Base-by-base conservation (phyloP, 2,113 vertebrate genomes). In the Pterocles gutturalis region DNA sequence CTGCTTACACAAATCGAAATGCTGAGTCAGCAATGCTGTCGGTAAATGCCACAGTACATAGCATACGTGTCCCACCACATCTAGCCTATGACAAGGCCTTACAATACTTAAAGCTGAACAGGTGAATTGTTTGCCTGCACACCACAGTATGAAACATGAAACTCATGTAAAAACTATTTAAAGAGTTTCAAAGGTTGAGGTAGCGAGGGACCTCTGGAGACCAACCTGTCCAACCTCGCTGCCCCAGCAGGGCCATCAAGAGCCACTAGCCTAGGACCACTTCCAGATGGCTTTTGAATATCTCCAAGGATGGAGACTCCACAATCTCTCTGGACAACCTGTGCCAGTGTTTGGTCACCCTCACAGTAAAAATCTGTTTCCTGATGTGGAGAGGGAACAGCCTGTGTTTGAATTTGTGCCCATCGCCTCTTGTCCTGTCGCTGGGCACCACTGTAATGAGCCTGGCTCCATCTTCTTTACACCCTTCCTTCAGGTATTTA, bases 31-130 rank as follows among this genome's bases (percentile, higher is more conserved):
- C 0, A 1, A 26, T 9, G 46, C 43, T 36, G 28, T 15, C 58
- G 51, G 62, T 19, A 55, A 71, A 61, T 4, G 5, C 45, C 69
- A 55, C 29, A 41, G 34, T 28, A 73, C 48, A 31, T 3, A 28
- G 34, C 2, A 1, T 0, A 9, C 0, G 0, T 6, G 58, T 51
- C 58, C 54, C 54, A 90, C 57, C 64, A 81, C 69, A 53, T 26
- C 25, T 19, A 51, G 9, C 14, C 67, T 36, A 36, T 1, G 33
- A 77, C 20, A 60, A 54, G 29, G 54, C 20, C n/a, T 45, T 46
- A 31, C 24, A 62, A 17, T 8, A 48, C 43, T 34, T 49, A 18
- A 4, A 19, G 24, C 46, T 69, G 29, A 46, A 45, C 41, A 72
- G 13, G 8, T 11, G 15, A 4, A 13, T 2, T 34, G 18, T 13